A percentile compares a stretch with the other conserved stretches of the same genome.
Evolutionary conservation across 2,888 invertebrate species (phyloP).

Genomic region (Drosophila tripunctata): DNA sequence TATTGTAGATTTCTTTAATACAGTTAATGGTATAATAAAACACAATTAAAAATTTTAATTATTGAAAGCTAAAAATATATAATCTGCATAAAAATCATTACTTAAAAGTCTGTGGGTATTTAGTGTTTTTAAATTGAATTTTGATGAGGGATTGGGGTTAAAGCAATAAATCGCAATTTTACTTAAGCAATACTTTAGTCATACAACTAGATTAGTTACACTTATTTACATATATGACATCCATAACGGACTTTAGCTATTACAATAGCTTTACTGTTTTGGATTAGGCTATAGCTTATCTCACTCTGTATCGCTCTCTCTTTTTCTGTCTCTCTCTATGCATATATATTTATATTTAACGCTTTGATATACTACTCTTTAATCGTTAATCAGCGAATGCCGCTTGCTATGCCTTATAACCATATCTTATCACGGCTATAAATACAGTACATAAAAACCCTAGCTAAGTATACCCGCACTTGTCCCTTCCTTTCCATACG

Average conservation of each 20-base stretch:
- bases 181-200: not conserved
- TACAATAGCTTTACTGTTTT: constrained; percentile 5
- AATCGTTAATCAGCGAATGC: constrained; percentile 25
- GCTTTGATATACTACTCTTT: not conserved
- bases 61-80: too few species aligned
- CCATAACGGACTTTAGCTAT: constrained; percentile 11
- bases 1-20: too few species aligned
- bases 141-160: not conserved
- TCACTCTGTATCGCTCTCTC: not conserved
- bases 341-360: constrained; percentile 6
- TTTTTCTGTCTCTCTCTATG: not conserved
- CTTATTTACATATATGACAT: not conserved
- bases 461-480: not conserved
- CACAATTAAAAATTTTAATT: too few species aligned
- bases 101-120: too few species aligned
- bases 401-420: not conserved
- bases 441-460: constrained; percentile 17
- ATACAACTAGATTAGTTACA: not conserved
- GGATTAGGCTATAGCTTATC: constrained; percentile 12
- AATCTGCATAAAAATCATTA: too few species aligned
- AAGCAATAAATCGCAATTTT: not conserved
- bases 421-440: constrained; percentile 40
- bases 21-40: too few species aligned
- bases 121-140: not conserved
- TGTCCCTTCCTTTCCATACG: not conserved